Percentiles rank a stretch among this genome's conserved stretches.
phyloP scores from a whole-genome alignment of 2,888 invertebrate genomes.

The Ellobium chinense region DNA sequence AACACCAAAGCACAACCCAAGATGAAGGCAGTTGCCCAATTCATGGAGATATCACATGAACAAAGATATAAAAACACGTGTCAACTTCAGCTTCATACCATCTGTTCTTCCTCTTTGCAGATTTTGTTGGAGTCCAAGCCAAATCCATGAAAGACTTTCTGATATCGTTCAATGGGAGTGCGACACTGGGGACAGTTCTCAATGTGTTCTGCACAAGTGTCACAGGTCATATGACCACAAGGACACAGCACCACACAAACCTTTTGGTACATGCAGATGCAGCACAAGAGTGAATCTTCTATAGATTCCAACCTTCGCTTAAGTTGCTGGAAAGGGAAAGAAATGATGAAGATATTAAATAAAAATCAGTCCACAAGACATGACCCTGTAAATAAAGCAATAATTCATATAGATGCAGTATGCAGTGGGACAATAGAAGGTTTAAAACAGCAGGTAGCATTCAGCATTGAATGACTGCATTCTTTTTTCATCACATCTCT shows the following conservation, averaged over 20 bases:
- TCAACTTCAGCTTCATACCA: constrained; percentile 1
- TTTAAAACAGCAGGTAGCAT: no score
- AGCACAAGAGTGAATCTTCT: constrained; percentile 83
- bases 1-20: no score
- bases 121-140: constrained; percentile 4
- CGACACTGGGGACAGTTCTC: constrained; percentile 88
- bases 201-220: constrained; percentile 88
- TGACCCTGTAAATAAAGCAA: no score
- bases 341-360: neutral
- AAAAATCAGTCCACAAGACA: no score
- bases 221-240: constrained; percentile 92
- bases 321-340: constrained; percentile 58
- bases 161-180: constrained; percentile 85
- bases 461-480: no score
- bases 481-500: no score
- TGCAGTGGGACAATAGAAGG: no score
- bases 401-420: no score
- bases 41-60: no score
- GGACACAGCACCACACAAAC: constrained; percentile 92
- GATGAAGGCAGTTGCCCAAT: no score
- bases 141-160: constrained; percentile 82
- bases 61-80: no score
- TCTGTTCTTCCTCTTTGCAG: neutral
- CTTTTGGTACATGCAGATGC: constrained; percentile 91
- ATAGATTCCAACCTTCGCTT: constrained; percentile 62